Percentiles rank a stretch among this genome's conserved stretches.
These are phyloP conservation scores for Octonoba sinensis DNA, from an alignment of 2,888 invertebrate genomes.

Conservation along the genomic window DNA sequence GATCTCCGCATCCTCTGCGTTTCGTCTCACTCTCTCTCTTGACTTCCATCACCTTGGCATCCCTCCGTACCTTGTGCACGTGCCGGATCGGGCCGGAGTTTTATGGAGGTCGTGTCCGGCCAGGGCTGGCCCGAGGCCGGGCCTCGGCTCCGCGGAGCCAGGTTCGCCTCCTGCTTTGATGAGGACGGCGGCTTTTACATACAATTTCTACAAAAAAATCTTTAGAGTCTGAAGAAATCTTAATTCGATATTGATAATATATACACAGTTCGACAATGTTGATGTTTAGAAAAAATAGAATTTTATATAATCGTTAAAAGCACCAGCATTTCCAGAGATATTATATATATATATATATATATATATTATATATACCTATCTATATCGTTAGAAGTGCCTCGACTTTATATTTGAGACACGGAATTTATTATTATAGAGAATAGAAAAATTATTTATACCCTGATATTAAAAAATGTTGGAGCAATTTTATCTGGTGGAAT, in stretches of 20 bases:
- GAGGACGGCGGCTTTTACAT: conserved; percentile 1
- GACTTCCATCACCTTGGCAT: conserved; percentile 39
- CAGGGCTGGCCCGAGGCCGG: conserved; percentile 5
- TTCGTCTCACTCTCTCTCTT: conserved; percentile 41
- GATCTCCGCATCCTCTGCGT: conserved; percentile 51
- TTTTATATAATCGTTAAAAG: conserved; percentile 25
- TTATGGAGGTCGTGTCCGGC: conserved; percentile 10
- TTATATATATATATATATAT: conserved; percentile 12
- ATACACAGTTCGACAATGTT: conserved; percentile 11
- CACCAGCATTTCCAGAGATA: conserved; percentile 6
- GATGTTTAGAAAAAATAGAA: conserved; percentile 15
- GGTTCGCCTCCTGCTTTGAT: not conserved
- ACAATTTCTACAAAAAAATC: conserved; percentile 5
- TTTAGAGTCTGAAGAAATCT: not conserved
- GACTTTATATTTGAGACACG: conserved; percentile 34
- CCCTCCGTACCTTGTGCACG: conserved; percentile 37
- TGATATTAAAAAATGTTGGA: conserved; percentile 4
- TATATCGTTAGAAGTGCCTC: conserved; percentile 43
- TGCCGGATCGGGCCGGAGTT: conserved; percentile 21
- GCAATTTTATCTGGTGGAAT: conserved; percentile 15
- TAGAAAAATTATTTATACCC: conserved; percentile 18
- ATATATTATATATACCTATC: conserved; percentile 16
- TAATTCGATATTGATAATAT: not conserved
- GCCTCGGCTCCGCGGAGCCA: not conserved
- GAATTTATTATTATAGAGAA: conserved; percentile 19